Conservation (phyloP, 1,140 invertebrate genomes). For the Choristoneura fumiferana region DNA sequence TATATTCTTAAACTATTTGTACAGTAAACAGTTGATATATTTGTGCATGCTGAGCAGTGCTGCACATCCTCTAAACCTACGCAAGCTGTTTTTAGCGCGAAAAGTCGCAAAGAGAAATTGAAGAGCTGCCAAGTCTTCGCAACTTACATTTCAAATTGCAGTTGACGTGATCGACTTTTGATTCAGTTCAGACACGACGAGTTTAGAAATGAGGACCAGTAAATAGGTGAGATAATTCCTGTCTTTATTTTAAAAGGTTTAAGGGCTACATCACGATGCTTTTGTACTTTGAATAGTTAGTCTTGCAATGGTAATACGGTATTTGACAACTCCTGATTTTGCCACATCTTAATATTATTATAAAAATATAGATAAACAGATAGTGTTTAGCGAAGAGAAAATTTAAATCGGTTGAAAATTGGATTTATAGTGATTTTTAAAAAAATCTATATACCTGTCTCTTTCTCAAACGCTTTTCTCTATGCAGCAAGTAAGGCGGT, state of each 20-base stretch:
- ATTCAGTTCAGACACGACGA: not conserved
- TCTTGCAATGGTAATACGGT: too few species aligned
- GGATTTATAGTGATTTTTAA: too few species aligned
- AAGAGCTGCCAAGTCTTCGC: constrained; percentile 10
- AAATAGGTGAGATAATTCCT: too few species aligned
- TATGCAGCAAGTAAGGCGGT: too few species aligned
- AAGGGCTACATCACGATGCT: not conserved
- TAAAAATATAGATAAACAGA: too few species aligned
- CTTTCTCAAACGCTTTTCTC: too few species aligned
- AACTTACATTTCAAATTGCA: not conserved
- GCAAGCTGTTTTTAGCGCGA: constrained; percentile 16
- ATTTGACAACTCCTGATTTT: too few species aligned
- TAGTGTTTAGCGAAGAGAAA: too few species aligned
- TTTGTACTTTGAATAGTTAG: constrained; percentile 9
- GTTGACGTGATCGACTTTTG: not conserved
- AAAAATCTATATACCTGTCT: too few species aligned
- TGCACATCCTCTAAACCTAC: constrained; percentile 3
- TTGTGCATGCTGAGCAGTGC: constrained; percentile 1
- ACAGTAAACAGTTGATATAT: constrained; percentile 27
- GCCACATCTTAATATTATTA: too few species aligned
- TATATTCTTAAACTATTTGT: constrained; percentile 44
- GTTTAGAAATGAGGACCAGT: constrained; percentile 6
- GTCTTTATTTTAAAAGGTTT: not conserved
- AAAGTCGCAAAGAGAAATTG: constrained; percentile 14
- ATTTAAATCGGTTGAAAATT: too few species aligned